A percentile compares a stretch with the other conserved stretches of the same genome.
Conservation (phyloP, 1,140 invertebrate species). For the Drosophila ironensis region DNA sequence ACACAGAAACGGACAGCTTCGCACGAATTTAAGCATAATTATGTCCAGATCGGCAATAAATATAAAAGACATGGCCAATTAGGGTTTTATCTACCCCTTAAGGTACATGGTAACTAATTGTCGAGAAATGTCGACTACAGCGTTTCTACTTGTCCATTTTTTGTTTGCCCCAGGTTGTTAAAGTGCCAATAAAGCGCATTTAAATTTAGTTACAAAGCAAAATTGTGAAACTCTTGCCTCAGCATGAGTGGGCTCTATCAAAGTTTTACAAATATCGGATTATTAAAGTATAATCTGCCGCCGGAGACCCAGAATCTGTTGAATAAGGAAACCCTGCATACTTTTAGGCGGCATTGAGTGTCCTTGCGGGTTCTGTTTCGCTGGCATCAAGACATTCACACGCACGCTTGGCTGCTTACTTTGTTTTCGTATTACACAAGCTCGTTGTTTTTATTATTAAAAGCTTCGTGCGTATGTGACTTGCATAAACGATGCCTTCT, state of each 20-base stretch:
- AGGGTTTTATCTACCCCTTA: no score
- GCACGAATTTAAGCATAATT: no score
- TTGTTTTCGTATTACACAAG: slow-evolving; percentile 71
- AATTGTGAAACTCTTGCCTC: background rate
- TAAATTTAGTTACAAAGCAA: no score
- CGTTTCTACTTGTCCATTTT: background rate
- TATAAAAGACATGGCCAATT: no score
- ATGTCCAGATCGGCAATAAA: no score
- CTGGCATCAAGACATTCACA: slow-evolving; percentile 61
- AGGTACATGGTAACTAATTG: no score
- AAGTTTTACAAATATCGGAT: background rate
- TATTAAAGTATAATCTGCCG: background rate
- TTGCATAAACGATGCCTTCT: slow-evolving; percentile 67
- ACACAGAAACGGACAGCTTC: no score
- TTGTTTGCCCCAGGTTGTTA: background rate
- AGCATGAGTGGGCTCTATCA: background rate
- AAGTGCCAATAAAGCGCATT: background rate
- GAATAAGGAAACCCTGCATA: background rate
- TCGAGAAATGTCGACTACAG: no score
- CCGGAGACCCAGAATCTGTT: background rate
- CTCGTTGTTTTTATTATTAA: slow-evolving; percentile 80
- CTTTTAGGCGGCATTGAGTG: background rate
- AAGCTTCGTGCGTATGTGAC: slow-evolving; percentile 76
- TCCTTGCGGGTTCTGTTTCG: slow-evolving; percentile 11
- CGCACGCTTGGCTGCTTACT: slow-evolving; percentile 45